These are phyloP conservation scores for Pygocentrus nattereri DNA, from an alignment of 2,797 vertebrate genomes.

Conservation along the genomic window DNA sequence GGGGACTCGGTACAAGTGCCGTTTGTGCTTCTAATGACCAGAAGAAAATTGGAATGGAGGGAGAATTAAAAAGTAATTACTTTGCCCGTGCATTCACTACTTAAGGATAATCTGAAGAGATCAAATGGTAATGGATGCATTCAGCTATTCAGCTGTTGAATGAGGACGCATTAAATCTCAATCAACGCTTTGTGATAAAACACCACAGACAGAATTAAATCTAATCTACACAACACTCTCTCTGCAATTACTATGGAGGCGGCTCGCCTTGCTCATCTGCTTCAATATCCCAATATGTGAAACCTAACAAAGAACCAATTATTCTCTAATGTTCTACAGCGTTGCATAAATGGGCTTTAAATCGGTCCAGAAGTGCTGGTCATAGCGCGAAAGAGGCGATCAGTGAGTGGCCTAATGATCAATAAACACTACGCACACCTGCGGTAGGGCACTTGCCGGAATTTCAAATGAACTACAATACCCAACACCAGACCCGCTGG, in stretches of 20 bases:
- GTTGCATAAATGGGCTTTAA: conserved; percentile 27
- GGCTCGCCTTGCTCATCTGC: not conserved
- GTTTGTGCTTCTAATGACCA: not conserved
- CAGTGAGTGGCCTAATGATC: conserved; percentile 13
- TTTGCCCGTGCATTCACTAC: not conserved
- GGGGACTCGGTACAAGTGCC: not conserved
- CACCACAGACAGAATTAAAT: conserved; percentile 15
- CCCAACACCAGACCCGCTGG: not conserved
- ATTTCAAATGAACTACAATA: not conserved
- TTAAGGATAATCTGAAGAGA: conserved; percentile 1
- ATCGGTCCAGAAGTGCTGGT: conserved; percentile 16
- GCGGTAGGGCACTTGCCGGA: not conserved
- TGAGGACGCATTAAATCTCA: conserved; percentile 21
- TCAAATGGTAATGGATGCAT: conserved; percentile 2
- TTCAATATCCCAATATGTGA: conserved; percentile 7
- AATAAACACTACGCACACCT: conserved; percentile 4
- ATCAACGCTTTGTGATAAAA: conserved; percentile 12
- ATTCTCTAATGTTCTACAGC: conserved; percentile 31
- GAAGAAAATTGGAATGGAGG: not conserved
- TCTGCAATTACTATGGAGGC: conserved; percentile 7
- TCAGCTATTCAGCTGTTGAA: not conserved
- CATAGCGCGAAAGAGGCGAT: not conserved
- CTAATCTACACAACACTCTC: conserved; percentile 18
- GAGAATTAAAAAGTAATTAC: conserved; percentile 7
- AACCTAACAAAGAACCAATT: conserved; percentile 37